Base-by-base conservation (phyloP, 2,113 vertebrate species). In the Maccullochella peelii region DNA sequence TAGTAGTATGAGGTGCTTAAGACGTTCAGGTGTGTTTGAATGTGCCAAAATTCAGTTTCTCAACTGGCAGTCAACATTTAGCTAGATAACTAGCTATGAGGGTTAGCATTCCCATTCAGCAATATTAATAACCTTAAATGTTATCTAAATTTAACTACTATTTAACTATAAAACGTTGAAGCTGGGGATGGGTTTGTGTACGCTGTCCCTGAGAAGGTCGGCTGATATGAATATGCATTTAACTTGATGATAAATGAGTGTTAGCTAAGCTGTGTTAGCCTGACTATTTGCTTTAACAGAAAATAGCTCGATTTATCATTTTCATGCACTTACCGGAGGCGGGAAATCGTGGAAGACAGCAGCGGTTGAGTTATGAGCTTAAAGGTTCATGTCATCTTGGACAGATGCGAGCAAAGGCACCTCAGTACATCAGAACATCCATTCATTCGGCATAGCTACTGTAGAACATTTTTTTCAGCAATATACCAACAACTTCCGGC, bases 401-500 rank as follows among this genome's bases (percentile, higher is more conserved):
- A 75, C 1, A 54, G 61, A 65, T 33, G 40, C 23, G 12, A 33
- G 54, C 57, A 65, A 76, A 81, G 73, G 50, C 74, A 72, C 85
- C 79, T 90, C 79, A 63, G 49, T 21, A 79, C 47, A 84, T 72
- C 81, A 42, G 5, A 54, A 8, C 33, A 61, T 66, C 80, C 87
- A 93, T 89, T 92, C 81, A 94, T 87, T 81, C 36, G 14, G 25
- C 21, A 67, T 15, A 40, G 69, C 71, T 65, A 33, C 33, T 4
- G 33, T 4, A 38, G 49, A 67, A 73, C 75, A 90, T 83, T 70
- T 78, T 47, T 58, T 70, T 61, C 38, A 63, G 76, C 65, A 33
- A 62, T n/a, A 12, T 49, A 92, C 93, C 94, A 95, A 87, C 95
- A 91, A 85, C 91, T 91, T 95, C 95, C 94, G 89, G 79, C 80